These are phyloP conservation scores for Manis javanica DNA, from an alignment of 2,797 vertebrate genomes.

Conservation along the genomic window DNA sequence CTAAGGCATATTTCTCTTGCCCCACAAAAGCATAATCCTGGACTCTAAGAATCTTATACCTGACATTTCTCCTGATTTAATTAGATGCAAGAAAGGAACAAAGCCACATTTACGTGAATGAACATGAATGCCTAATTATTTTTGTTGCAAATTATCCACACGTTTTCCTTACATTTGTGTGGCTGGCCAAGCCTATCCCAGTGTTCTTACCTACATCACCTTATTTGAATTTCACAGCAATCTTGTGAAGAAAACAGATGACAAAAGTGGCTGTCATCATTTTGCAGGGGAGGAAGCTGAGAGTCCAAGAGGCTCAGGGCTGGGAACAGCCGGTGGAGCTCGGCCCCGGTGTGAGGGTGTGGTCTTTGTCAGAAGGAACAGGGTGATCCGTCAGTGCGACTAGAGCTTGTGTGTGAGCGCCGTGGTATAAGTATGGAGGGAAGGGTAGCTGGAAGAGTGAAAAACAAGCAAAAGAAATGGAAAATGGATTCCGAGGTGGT, in stretches of 20 bases:
- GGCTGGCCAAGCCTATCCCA: neutral
- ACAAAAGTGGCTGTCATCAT: neutral
- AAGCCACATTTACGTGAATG: neutral
- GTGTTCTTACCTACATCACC: neutral
- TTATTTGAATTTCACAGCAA: neutral
- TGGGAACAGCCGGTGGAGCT: neutral
- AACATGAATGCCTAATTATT: neutral
- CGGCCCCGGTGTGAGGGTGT: neutral
- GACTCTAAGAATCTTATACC: neutral
- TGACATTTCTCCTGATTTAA: conserved; percentile 55
- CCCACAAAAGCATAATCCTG: neutral
- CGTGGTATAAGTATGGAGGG: neutral
- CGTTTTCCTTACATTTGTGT: neutral
- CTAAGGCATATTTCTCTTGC: conserved; percentile 17
- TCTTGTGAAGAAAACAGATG: neutral
- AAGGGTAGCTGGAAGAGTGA: neutral
- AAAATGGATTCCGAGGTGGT: neutral
- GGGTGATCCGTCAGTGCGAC: neutral
- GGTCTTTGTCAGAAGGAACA: neutral
- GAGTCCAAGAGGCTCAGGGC: neutral
- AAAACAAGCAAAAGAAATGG: neutral
- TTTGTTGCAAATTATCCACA: neutral
- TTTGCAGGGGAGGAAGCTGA: neutral
- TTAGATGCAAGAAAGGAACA: conserved; percentile 40
- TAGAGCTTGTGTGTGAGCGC: too few species aligned